Percentiles rank a stretch among this genome's conserved stretches.
phyloP scores from a whole-genome alignment of 2,888 invertebrate species.

The Lithosia quadra region DNA sequence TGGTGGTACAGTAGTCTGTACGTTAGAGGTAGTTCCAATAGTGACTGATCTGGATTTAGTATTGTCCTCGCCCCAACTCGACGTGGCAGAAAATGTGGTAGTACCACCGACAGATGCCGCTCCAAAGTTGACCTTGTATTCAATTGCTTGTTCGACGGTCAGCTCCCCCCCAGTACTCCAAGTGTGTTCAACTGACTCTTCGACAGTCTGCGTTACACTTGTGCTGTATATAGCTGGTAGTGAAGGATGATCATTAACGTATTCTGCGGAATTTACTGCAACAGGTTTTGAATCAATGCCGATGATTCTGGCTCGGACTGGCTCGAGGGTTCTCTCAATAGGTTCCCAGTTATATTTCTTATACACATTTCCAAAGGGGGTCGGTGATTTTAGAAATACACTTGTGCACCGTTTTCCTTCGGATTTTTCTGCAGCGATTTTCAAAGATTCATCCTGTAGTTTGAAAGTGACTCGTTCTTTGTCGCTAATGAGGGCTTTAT shows the following conservation, averaged over 20 bases:
- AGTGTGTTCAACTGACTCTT: background rate
- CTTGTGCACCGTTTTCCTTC: background rate
- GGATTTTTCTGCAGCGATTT: too few species aligned
- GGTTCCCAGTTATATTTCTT: background rate
- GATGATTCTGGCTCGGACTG: background rate
- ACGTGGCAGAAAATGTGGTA: background rate
- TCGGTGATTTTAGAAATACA: constrained; percentile 9
- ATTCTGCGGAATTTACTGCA: background rate
- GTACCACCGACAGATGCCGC: background rate
- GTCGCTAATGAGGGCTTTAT: too few species aligned
- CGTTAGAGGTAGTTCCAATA: background rate
- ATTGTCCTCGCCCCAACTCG: background rate
- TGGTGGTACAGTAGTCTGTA: background rate
- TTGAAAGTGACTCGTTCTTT: too few species aligned
- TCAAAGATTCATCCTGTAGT: too few species aligned
- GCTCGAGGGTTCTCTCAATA: background rate
- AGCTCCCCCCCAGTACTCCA: background rate
- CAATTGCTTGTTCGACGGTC: background rate
- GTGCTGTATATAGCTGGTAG: background rate
- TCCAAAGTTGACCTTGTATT: background rate
- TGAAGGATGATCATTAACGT: background rate
- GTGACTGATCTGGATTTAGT: background rate
- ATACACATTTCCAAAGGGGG: background rate
- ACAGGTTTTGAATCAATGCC: background rate
- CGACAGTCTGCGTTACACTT: background rate